phyloP scores from a whole-genome alignment of 2,113 vertebrate genomes.

The Gnathonemus echidnorhynchus region DNA sequence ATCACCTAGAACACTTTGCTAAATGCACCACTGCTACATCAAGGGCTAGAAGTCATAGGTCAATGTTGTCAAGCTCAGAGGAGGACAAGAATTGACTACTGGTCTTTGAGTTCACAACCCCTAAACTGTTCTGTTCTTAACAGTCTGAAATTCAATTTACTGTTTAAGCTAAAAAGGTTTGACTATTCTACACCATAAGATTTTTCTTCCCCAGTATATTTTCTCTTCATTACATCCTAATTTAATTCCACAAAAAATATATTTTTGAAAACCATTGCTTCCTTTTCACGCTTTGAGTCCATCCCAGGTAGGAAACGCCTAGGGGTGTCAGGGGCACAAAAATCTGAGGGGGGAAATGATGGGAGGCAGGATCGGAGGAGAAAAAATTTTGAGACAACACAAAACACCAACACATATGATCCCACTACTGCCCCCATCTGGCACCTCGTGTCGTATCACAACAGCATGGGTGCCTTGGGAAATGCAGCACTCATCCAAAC shows the following conservation, averaged over 20 bases:
- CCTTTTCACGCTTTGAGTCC: not conserved
- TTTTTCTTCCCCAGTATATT: not conserved
- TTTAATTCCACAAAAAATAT: not conserved
- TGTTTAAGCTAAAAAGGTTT: not conserved
- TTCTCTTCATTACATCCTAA: not conserved
- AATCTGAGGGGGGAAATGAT: not conserved
- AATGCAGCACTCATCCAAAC: not conserved
- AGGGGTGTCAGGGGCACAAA: not conserved
- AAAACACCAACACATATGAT: not conserved
- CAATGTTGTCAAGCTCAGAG: not conserved
- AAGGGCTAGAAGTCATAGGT: not conserved
- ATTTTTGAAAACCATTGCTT: not conserved
- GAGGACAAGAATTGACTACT: not conserved
- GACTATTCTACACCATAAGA: not conserved
- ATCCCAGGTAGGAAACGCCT: not conserved
- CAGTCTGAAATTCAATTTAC: not conserved
- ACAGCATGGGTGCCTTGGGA: not conserved
- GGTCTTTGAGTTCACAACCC: not conserved
- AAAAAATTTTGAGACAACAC: not conserved
- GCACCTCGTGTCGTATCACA: not conserved
- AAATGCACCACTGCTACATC: not conserved
- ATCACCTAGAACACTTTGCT: not conserved
- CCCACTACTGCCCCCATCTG: not conserved
- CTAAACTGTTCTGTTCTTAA: not conserved
- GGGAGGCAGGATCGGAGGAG: not conserved